Evolutionary conservation across 2,113 vertebrate species (phyloP), one percentile per base, ranked within the genome.

Genomic region (Cairina moschata): DNA sequence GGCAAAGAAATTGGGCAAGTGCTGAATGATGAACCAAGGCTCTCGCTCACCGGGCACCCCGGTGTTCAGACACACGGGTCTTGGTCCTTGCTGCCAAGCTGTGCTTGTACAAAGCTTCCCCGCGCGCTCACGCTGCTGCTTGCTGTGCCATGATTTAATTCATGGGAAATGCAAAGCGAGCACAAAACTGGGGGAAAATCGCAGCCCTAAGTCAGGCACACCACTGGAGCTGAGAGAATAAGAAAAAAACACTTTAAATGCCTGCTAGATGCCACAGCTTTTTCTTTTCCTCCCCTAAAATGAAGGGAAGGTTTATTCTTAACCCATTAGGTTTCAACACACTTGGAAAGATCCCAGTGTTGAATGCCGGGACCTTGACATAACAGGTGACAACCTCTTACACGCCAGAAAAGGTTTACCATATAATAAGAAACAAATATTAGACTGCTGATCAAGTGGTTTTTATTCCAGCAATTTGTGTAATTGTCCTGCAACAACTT

Each of bases 381-480:
- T 69, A 95, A 86, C 88, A 96, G 91, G 91, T 95, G 80, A 96
- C 92, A 86, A 83, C 29, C 31, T 85, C 21, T 63, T 48, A 91
- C 52, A 22, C 11, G 92, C 94, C 92, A 95, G 96, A 87, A 89
- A 97, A 95, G 90, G 78, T 90, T 84, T 66, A 95, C 93, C 90
- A 65, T 90, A 74, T 28, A 87, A 96, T 68, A 95, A 95, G 95
- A 90, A 90, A 87, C 90, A 97, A 97, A 95, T 68, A 95, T 7
- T 21, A 93, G 90, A 96, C 29, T 97, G 97, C 97, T 97, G 96
- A 96, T 81, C 31, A 67, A 94, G 71, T 44, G 71, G 31, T 76
- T 96, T 97, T 87, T 78, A 87, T 66, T 92, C 95, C 93, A 96
- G 92, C 48, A 80, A 22, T 90, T 60, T 72, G 71, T 86, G 91